phyloP scores from a whole-genome alignment of 2,797 vertebrate genomes.

The Acanthornis magna region DNA sequence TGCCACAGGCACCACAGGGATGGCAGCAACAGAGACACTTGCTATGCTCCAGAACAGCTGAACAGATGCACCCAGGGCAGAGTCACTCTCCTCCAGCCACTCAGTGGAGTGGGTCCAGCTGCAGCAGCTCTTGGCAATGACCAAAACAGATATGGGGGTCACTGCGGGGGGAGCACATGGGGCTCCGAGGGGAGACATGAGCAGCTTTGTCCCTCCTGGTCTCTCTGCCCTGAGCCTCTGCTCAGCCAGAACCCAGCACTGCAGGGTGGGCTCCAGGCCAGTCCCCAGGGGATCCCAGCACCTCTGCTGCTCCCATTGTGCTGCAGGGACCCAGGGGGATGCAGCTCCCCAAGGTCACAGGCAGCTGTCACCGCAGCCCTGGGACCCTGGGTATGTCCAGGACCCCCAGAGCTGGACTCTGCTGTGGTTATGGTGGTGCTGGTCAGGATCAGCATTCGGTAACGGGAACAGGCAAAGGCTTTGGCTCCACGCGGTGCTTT shows the following conservation, averaged over 20 bases:
- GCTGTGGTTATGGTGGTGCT: background rate
- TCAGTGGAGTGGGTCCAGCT: background rate
- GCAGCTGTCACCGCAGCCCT: background rate
- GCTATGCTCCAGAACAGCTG: background rate
- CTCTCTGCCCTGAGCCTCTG: background rate
- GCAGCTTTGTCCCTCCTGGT: background rate
- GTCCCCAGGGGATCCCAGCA: background rate
- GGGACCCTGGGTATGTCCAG: background rate
- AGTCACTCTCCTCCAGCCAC: background rate
- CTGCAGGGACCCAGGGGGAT: background rate
- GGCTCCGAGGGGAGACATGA: background rate
- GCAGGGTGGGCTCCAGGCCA: accelerated
- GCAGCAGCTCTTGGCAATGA: background rate
- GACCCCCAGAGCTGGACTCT: background rate
- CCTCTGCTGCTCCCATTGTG: background rate
- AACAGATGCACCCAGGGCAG: background rate
- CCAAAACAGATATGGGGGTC: background rate
- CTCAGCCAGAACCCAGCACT: background rate
- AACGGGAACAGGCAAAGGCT: background rate
- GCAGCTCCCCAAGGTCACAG: background rate
- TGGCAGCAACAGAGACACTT: background rate
- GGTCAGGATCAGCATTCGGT: background rate
- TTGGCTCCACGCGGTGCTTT: background rate
- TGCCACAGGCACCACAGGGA: background rate
- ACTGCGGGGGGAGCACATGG: accelerated